A percentile compares a stretch with the other conserved stretches of the same genome.
Evolutionary conservation across 2,797 vertebrate species (phyloP).

Genomic region (Picus viridis): DNA sequence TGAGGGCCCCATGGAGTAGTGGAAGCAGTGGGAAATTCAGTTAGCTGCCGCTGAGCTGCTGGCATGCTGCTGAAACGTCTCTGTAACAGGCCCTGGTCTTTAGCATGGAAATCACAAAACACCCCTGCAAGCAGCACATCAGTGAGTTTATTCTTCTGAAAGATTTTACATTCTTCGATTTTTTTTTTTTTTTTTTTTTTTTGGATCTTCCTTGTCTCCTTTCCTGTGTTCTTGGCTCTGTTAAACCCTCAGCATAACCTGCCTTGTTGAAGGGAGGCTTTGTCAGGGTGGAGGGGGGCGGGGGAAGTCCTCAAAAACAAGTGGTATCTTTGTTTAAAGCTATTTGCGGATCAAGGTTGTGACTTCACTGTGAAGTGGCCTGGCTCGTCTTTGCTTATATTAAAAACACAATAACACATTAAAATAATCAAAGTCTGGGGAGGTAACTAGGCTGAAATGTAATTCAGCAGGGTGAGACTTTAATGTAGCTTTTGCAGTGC

Average conservation of each 20-base stretch:
- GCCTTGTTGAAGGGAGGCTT: slow-evolving; percentile 7
- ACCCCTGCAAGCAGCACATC: background rate
- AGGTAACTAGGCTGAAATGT: background rate
- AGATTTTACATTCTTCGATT: background rate
- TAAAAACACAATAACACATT: background rate
- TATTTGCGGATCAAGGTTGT: slow-evolving; percentile 43
- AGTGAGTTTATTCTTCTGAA: background rate
- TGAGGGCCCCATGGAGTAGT: fast-evolving
- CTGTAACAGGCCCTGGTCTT: background rate
- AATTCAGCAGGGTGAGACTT: background rate
- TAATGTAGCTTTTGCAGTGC: background rate
- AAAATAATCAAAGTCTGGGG: background rate
- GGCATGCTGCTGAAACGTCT: background rate
- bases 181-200: background rate
- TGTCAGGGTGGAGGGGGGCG: background rate
- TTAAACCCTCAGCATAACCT: background rate
- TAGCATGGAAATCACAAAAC: background rate
- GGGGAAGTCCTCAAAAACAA: slow-evolving; percentile 10
- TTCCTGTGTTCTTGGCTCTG: background rate
- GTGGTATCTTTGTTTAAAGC: slow-evolving; percentile 1
- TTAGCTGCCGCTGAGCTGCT: too few relatives aligned
- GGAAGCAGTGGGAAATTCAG: background rate
- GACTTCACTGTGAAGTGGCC: background rate
- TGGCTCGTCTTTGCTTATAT: background rate
- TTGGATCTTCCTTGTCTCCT: background rate